Base-by-base conservation (phyloP, 2,888 invertebrate species). In the Physocephala rufipes region DNA sequence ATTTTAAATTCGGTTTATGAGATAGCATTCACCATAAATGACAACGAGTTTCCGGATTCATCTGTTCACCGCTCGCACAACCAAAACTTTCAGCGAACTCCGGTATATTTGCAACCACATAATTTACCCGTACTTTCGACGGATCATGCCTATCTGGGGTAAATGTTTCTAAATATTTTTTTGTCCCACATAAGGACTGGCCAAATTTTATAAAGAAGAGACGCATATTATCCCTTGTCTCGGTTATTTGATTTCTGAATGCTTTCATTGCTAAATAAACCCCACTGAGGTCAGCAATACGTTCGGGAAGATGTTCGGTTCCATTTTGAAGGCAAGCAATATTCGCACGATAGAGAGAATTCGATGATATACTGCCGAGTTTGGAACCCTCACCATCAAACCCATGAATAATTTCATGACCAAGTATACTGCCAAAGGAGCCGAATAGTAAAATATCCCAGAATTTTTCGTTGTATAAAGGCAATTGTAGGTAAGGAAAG, bases 151-250 rank as follows among this genome's bases (percentile, higher is more conserved):
- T 75, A 1, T 83, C 84, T 13, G 75, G 74, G 62, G 76, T 71
- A 0, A 45, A 24, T 64, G 73, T 75, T 0, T n/a, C 49, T 13
- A 30, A 5, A 13, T 71, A 67, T 2, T 43, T 16, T 0, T 66
- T 7, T n/a, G 79, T 76, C 51, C 81, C 82, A 64, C 82, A 82
- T 66, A 82, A 82, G 74, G 83, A 83, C 53, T 82, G 82, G 9
- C 83, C 80, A 26, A 83, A 83, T 53, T 82, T 83, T 15, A 82
- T 70, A 62, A 82, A 82, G 68, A 79, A 82, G 21, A 82, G 15
- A 1, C 73, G 77, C 0, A 81, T 82, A 67, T 82, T 79, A 36
- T 71, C 65, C 43, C 72, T 75, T 0, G 74, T 58, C 49, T 75
- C 71, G 12, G 59, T 15, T 1, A 78, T 74, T 15, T 78, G 76